Evolutionary conservation across 92 coral and sea anemone species (phyloP).

Genomic region (Paragorgia papillata): DNA sequence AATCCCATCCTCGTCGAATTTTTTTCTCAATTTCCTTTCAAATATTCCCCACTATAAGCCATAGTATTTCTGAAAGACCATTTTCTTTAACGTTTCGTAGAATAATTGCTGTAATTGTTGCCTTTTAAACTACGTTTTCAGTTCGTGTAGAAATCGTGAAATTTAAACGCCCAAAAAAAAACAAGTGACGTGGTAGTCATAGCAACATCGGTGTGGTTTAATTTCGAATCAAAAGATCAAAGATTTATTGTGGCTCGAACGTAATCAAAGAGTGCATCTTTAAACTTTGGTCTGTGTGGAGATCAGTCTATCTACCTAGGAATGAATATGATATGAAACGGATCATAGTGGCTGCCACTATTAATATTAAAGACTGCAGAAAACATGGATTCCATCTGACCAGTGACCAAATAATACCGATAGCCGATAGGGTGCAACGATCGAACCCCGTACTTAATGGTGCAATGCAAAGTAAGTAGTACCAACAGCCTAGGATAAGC

Average conservation of each 20-base stretch:
- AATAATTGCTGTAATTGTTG: too few species aligned
- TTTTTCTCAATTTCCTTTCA: neutral
- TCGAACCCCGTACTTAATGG: too few species aligned
- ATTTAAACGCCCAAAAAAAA: too few species aligned
- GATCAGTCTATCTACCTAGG: too few species aligned
- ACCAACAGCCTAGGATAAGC: neutral
- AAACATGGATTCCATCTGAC: neutral
- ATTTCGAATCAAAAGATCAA: slow-evolving; percentile 48
- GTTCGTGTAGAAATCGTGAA: too few species aligned
- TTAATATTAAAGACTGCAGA: too few species aligned
- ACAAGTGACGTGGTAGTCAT: slow-evolving; percentile 26
- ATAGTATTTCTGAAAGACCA: too few species aligned
- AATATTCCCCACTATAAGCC: neutral
- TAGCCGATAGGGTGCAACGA: too few species aligned
- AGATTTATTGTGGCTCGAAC: neutral
- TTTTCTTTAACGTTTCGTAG: neutral
- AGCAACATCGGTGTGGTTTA: slow-evolving; percentile 30
- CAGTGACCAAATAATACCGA: too few species aligned
- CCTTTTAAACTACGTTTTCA: too few species aligned
- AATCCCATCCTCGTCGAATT: slow-evolving; percentile 99
- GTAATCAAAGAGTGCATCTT: neutral
- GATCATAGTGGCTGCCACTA: too few species aligned
- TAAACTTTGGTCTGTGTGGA: neutral
- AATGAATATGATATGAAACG: too few species aligned
- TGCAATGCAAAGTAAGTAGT: slow-evolving; percentile 4